Evolutionary conservation across 2,888 invertebrate species (phyloP).

Genomic region (Himalopsyche tibetana): DNA sequence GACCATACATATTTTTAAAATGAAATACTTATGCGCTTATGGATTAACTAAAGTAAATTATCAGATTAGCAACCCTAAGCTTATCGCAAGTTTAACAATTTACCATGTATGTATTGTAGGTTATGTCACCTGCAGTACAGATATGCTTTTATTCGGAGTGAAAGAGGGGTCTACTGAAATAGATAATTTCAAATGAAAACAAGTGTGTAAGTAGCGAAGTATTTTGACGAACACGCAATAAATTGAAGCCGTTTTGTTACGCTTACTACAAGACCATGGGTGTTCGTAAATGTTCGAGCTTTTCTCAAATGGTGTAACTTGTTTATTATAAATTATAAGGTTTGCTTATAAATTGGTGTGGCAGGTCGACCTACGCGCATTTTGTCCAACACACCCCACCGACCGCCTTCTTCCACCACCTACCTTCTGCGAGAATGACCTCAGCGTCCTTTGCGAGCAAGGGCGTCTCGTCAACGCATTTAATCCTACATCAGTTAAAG

Average conservation of each 20-base stretch:
- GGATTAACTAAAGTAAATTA: background rate
- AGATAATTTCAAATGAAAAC: too few relatives aligned
- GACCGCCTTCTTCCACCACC: background rate
- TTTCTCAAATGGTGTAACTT: background rate
- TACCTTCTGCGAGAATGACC: conserved; percentile 40
- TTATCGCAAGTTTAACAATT: background rate
- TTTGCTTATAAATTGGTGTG: conserved; percentile 37
- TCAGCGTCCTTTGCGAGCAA: conserved; percentile 28
- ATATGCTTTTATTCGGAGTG: too few relatives aligned
- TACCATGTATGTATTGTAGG: too few relatives aligned
- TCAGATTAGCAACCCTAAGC: background rate
- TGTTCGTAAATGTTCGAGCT: conserved; percentile 13
- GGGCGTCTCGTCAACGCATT: conserved; percentile 18
- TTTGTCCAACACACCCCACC: conserved; percentile 13
- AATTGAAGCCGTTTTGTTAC: background rate
- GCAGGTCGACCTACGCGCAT: conserved; percentile 33
- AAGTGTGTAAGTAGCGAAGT: too few relatives aligned
- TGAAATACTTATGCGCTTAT: background rate
- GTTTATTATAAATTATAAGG: conserved; percentile 38
- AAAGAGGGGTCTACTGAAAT: too few relatives aligned
- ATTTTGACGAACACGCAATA: background rate
- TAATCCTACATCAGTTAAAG: conserved; percentile 1
- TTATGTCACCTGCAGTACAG: too few relatives aligned
- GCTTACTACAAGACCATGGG: background rate
- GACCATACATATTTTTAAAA: background rate